Evolutionary conservation across 2,888 invertebrate genomes (phyloP), one percentile per base, ranked within the genome.

Genomic region (Rhagium mordax): DNA sequence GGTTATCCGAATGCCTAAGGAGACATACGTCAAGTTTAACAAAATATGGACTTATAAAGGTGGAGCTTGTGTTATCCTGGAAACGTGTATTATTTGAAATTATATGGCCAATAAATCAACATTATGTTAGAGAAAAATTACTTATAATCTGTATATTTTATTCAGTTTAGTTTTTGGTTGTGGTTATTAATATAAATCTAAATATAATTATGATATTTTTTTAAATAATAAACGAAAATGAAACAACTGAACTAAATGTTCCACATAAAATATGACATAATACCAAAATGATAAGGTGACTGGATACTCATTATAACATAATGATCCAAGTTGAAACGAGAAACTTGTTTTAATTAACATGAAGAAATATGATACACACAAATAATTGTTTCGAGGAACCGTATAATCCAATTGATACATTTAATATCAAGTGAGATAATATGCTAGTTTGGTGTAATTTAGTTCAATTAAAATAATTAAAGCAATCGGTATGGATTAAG

Each of bases 1-100:
- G 5, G 13, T 13, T 3, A n/a, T 41, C 41, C 5, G 3, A 41
- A 41, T 71, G 77, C 77, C 79, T 71, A 75, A 69, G 78, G 78
- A 77, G 68, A 76, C 74, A 75, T 72, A 76, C 73, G 83, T 82
- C 84, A 80, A 73, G 59, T 72, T 41, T 70, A 49, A 80, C 79
- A 76, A 84, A 82, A 82, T 84, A 84, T 83, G 81, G 83, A 84
- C 81, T 79, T 80, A 83, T 84, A 84, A 84, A 82, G 84, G 84
- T 67, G 76, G 76, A 72, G 74, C 70, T 48, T 70, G 49, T 57
- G 20, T 55, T 59, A 70, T 51, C 62, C 62, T 49, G 57, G 57
- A 59, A 69, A 72, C 53, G 48, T 27, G 33, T 59, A 72, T 72
- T 74, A 62, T 70, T 72, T 51, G 55, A 51, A 71, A 64, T 71